Evolutionary conservation across 2,113 vertebrate genomes (phyloP).

Genomic region (Oncorhynchus gorbuscha): DNA sequence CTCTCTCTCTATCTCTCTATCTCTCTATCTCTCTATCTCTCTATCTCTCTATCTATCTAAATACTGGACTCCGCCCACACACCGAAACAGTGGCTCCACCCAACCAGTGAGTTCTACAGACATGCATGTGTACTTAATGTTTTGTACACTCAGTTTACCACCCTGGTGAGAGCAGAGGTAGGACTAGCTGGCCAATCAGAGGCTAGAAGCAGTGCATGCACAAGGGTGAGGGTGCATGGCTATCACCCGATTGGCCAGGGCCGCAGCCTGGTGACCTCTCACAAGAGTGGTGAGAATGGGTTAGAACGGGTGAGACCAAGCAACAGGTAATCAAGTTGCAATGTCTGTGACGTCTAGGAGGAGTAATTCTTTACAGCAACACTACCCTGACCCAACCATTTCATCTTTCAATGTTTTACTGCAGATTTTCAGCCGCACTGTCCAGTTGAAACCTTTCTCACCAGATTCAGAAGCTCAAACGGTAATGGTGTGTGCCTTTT

Average conservation of each 20-base stretch:
- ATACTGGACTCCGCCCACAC: background rate
- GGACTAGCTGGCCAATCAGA: no score
- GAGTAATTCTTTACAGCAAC: background rate
- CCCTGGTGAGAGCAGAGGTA: no score
- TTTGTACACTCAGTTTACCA: no score
- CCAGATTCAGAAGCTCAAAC: conserved; percentile 13
- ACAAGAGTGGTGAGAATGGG: no score
- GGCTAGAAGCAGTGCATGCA: no score
- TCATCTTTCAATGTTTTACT: background rate
- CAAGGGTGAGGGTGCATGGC: background rate
- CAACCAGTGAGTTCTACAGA: conserved; percentile 29
- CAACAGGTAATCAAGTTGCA: no score
- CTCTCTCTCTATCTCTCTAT: conserved; percentile 36
- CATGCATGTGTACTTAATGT: background rate
- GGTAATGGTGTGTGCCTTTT: conserved; percentile 16
- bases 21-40: no score
- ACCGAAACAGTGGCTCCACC: background rate
- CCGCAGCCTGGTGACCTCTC: no score
- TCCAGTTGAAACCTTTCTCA: conserved; percentile 15
- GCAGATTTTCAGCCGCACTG: conserved; percentile 16
- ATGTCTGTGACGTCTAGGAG: no score
- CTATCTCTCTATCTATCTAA: no score
- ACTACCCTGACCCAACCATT: background rate
- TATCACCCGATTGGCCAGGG: no score
- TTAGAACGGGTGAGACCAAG: no score